Base-by-base conservation (phyloP, 2,797 vertebrate genomes). In the Syngnathus rostellatus region DNA sequence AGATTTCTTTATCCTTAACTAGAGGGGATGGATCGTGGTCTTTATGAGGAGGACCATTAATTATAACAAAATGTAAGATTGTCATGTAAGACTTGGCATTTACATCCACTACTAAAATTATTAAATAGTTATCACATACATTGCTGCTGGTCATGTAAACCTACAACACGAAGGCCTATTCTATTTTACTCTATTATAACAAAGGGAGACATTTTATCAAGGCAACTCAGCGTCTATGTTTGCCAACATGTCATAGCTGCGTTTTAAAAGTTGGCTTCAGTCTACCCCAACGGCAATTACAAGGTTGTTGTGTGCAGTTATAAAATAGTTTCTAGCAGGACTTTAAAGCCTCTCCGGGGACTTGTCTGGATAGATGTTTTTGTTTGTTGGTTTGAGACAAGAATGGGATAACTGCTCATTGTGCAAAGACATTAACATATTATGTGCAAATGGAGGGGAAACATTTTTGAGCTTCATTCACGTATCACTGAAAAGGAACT, bases 241-340 rank as follows among this genome's bases (percentile, higher is more conserved):
- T 74, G 69, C 70, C 68, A 74, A 73, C 48, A 43, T 72, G 70
- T 77, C 74, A 67, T 60, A 78, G 74, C 66, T 59, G 68, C 71
- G 65, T 76, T 79, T 76, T 60, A 77, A 68, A 59, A 64, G 69
- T 66, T 77, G 72, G 75, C 68, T 77, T 80, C 71, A 54, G 63
- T 72, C 71, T 81, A 77, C 67, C 57, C 66, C 48, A 73, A 72
- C 50, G 25, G 66, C 70, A 80, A 82, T 85, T 76, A 76, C 69
- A 72, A 68, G 68, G 65, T 75, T 80, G 61, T 80, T 79, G 79
- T 70, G 62, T 68, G 66, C 25, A 67, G 43, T 68, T 62, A 62
- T 45, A 62, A 45, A 68, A 63, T 77, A 70, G 75, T 75, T 70
- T 65, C 45, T 72, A 66, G 67, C 64, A 66, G 46, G 66, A 75